A percentile compares a stretch with the other conserved stretches of the same genome.
Conservation (phyloP, 1,140 invertebrate species). For the Aethina tumida region DNA sequence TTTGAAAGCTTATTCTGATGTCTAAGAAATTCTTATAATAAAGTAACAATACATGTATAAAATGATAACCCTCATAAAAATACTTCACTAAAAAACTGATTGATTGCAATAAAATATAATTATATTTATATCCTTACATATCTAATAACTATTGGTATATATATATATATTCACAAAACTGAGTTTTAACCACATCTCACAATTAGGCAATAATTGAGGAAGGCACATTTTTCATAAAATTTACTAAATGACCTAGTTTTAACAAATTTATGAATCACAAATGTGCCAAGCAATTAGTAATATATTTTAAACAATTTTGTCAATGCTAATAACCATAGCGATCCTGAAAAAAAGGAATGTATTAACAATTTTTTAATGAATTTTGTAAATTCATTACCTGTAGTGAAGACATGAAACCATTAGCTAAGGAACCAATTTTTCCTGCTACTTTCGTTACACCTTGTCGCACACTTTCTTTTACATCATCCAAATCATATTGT, state of each 20-base stretch:
- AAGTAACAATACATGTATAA: too few relatives aligned
- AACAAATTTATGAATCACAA: conserved; percentile 13
- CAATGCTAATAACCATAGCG: conserved; percentile 30
- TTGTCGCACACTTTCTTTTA: conserved; percentile 91
- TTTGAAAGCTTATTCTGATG: too few relatives aligned
- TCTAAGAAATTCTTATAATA: too few relatives aligned
- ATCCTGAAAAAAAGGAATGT: conserved; percentile 20
- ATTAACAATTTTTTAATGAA: conserved; percentile 1
- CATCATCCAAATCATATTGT: conserved; percentile 77
- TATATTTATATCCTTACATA: too few relatives aligned
- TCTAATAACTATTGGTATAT: too few relatives aligned
- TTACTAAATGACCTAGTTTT: conserved; percentile 12
- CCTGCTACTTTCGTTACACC: conserved; percentile 96
- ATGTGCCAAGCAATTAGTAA: conserved; percentile 12
- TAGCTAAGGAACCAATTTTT: conserved; percentile 84
- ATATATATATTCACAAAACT: too few relatives aligned
- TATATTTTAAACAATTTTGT: conserved; percentile 7
- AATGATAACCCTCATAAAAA: too few relatives aligned
- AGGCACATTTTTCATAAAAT: conserved; percentile 14
- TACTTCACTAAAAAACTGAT: too few relatives aligned
- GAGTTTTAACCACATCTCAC: too few relatives aligned
- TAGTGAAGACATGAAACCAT: conserved; percentile 85
- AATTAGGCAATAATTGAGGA: too few relatives aligned
- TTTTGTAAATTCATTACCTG: conserved; percentile 46
- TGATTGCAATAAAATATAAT: too few relatives aligned